Conservation (phyloP, 2,888 invertebrate species). For the Dendrolimus pini region DNA sequence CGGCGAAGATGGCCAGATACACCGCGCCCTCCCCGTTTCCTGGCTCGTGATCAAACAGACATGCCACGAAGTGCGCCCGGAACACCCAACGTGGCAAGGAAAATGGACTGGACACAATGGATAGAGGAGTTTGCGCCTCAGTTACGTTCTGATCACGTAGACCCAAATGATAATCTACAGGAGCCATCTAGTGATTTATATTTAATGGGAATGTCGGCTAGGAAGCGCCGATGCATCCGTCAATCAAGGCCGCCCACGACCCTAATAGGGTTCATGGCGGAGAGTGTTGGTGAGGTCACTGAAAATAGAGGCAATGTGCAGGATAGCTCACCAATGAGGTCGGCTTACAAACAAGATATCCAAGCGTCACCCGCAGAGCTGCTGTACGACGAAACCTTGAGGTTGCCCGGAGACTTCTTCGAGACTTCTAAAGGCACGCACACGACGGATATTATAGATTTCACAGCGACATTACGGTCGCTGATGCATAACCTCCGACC, state of each 20-base stretch:
- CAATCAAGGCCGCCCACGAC: constrained; percentile 41
- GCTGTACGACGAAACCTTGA: too few relatives aligned
- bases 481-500: too few relatives aligned
- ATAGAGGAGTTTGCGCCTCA: constrained; percentile 87
- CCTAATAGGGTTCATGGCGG: constrained; percentile 42
- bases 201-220: constrained; percentile 91
- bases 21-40: too few relatives aligned
- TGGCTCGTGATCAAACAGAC: too few relatives aligned
- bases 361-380: too few relatives aligned
- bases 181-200: constrained; percentile 91
- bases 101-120: constrained; percentile 64
- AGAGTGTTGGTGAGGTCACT: constrained; percentile 36
- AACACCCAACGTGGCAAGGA: constrained; percentile 26
- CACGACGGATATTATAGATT: too few relatives aligned
- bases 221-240: constrained; percentile 86
- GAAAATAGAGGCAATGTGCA: constrained; percentile 16
- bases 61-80: too few relatives aligned
- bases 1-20: too few relatives aligned
- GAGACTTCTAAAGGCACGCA: too few relatives aligned
- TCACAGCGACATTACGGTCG: too few relatives aligned
- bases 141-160: constrained; percentile 86
- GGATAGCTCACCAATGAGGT: constrained; percentile 27
- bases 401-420: too few relatives aligned
- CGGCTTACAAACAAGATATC: constrained; percentile 14
- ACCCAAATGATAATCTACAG: constrained; percentile 79